Conservation (phyloP, 2,113 vertebrate genomes). For the Marmota monax region DNA sequence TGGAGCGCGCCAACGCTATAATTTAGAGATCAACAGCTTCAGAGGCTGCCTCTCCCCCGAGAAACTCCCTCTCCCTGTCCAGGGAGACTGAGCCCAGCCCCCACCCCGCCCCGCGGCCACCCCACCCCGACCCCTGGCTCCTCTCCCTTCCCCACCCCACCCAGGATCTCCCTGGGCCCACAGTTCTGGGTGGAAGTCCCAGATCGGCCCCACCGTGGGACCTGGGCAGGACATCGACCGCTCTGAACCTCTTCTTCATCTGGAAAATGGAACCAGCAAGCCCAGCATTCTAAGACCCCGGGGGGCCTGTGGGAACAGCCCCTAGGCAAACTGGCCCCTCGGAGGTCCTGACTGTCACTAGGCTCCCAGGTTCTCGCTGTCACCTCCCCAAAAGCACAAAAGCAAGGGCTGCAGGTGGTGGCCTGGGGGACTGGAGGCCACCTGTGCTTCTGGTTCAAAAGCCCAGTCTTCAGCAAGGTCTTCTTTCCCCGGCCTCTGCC, state of each 20-base stretch:
- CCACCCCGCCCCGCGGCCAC: accelerated
- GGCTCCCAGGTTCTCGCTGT: not conserved
- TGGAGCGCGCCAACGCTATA: constrained; percentile 87
- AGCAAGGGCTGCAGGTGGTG: not conserved
- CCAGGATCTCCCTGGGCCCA: not conserved
- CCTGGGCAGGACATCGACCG: not conserved
- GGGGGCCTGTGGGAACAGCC: accelerated
- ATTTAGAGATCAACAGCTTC: constrained; percentile 89
- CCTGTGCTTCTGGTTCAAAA: not conserved
- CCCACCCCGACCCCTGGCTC: not conserved
- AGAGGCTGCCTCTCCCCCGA: constrained; percentile 80
- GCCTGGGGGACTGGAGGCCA: no score
- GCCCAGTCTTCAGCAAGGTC: not conserved
- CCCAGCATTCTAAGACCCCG: not conserved
- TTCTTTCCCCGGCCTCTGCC: not conserved
- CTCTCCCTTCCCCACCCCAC: not conserved
- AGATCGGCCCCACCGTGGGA: not conserved
- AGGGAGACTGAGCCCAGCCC: constrained; percentile 28
- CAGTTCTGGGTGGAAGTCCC: not conserved
- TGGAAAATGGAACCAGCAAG: not conserved
- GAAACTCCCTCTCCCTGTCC: constrained; percentile 71
- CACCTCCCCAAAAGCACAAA: not conserved
- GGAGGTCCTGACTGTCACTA: not conserved
- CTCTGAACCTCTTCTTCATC: constrained; percentile 7
- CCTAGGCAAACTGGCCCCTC: not conserved